Evolutionary conservation across 1,140 invertebrate species (phyloP), one percentile per base, ranked within the genome.

Genomic region (Musca vetustissima): DNA sequence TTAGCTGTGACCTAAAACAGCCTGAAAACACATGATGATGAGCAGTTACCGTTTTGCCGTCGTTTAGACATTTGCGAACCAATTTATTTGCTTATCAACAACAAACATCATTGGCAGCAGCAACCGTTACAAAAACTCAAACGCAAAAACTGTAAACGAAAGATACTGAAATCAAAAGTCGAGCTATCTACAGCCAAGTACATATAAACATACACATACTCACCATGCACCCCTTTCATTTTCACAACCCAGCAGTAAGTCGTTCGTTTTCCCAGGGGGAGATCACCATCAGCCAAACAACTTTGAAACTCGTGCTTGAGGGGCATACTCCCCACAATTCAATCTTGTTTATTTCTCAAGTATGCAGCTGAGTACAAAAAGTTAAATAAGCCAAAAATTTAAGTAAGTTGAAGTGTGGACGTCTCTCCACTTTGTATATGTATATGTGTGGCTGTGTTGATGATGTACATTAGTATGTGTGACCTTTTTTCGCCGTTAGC

Each of bases 301-400:
- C 36, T 43, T 43, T 43, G 36, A 13, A 43, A 43, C 36, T 43
- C 36, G 36, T 43, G 36, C 36, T 43, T 43, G 36, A 43, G 36
- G 36, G 36, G 36, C 36, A 43, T 43, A 43, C 36, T 11, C 36
- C 36, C 36, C 36, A 43, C 36, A 43, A 43, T 43, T 43, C 36
- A 43, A 43, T 43, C 36, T 43, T 11, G 36, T 43, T 43, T 43
- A 43, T 43, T 43, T 61, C 57, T 61, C 21, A 61, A 61, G 36
- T 61, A 61, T 61, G 28, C 57, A 61, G 57, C 57, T 61, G 57
- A 61, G 57, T 61, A 61, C 22, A 21, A 28, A 61, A 43, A 61
- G 28, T 61, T 61, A 61, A 61, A 61, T 61, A 61, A 61, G 57
- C 57, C 57, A 61, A 43, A 43, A 43, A 43, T 43, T 43, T 43